Conservation (phyloP, 2,113 vertebrate genomes). For the Trinectes maculatus region DNA sequence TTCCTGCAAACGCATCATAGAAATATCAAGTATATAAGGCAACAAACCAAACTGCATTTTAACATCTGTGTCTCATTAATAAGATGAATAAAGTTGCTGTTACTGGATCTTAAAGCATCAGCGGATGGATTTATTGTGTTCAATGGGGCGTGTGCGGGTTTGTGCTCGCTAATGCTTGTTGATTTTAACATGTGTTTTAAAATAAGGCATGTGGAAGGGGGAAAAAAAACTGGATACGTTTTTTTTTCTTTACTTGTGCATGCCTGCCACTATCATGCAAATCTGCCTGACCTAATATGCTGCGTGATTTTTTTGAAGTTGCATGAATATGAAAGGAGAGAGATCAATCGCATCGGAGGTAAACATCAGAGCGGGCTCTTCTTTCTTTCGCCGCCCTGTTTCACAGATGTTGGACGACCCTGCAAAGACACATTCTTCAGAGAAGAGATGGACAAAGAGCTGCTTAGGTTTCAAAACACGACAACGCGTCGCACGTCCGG, state of each 20-base stretch:
- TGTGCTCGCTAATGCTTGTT: not conserved
- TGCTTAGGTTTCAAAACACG: not conserved
- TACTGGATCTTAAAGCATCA: not conserved
- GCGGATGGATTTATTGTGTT: constrained; percentile 5
- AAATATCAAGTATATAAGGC: constrained; percentile 17
- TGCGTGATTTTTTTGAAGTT: constrained; percentile 12
- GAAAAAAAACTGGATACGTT: not conserved
- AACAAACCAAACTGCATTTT: not conserved
- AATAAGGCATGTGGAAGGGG: not conserved
- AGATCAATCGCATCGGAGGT: constrained; percentile 16
- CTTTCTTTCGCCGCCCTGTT: not conserved
- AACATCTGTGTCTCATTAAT: constrained; percentile 23
- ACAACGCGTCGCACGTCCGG: not conserved
- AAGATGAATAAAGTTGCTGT: not conserved
- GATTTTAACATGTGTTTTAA: not conserved
- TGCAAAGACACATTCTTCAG: not conserved
- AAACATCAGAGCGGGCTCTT: not conserved
- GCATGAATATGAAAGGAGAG: constrained; percentile 3
- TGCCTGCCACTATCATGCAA: not conserved
- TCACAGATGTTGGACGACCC: not conserved
- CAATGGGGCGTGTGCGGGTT: not conserved
- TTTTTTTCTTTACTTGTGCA: not conserved
- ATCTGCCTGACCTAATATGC: not conserved
- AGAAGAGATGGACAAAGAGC: not conserved
- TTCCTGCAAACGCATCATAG: not conserved